Conservation (phyloP, 1,140 invertebrate species). For the Drosophila kanapiae region DNA sequence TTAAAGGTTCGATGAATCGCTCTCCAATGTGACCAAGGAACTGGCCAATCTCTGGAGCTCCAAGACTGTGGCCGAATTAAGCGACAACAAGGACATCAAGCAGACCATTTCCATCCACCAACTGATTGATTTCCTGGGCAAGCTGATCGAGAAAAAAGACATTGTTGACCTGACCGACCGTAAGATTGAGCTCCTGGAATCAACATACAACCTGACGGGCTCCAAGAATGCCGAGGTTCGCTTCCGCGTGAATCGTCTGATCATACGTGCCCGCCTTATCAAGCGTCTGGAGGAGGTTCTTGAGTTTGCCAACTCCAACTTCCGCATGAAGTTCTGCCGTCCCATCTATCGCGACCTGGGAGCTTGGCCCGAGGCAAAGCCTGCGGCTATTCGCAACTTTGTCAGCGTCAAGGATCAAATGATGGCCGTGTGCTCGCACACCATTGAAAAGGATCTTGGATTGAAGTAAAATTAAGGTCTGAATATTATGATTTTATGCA, state of each 20-base stretch:
- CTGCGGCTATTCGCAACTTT: constrained; percentile 91
- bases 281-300: constrained; percentile 89
- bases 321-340: constrained; percentile 96
- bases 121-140: constrained; percentile 90
- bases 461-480: constrained; percentile 63
- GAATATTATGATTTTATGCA: constrained; percentile 24
- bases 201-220: constrained; percentile 89
- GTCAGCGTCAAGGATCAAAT: constrained; percentile 89
- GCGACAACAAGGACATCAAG: constrained; percentile 46
- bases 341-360: constrained; percentile 95
- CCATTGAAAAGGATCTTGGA: constrained; percentile 91
- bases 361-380: constrained; percentile 90
- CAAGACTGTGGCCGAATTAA: constrained; percentile 58
- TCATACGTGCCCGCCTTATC: constrained; percentile 90
- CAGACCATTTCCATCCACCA: constrained; percentile 89
- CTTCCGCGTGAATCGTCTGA: constrained; percentile 92
- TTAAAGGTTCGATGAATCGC: constrained; percentile 87
- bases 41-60: constrained; percentile 86
- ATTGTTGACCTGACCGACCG: constrained; percentile 72
- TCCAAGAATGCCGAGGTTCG: constrained; percentile 93
- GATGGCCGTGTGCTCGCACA: constrained; percentile 92
- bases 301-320: constrained; percentile 92
- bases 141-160: constrained; percentile 87
- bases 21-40: constrained; percentile 88
- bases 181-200: constrained; percentile 87